Percentiles rank a stretch among this genome's conserved stretches.
Conservation (phyloP, 2,888 invertebrate species). For the Catotricha subobsoleta region DNA sequence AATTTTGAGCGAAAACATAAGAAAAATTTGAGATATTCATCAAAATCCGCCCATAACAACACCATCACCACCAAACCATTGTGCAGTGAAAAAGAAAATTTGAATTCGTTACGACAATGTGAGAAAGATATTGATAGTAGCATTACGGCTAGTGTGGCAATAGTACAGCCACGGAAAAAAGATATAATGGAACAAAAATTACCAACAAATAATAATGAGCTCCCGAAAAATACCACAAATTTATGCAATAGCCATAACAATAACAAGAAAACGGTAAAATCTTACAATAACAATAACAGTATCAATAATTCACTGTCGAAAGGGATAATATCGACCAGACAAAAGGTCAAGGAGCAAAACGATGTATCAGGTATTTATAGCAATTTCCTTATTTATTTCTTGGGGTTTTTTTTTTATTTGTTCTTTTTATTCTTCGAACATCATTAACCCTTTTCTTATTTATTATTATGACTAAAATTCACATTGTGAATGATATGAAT, state of each 20-base stretch:
- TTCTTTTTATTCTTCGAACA: neutral
- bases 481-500: no score
- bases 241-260: neutral
- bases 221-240: slow-evolving; percentile 2
- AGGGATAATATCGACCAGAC: neutral
- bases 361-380: neutral
- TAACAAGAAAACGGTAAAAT: no score
- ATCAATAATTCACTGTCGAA: neutral
- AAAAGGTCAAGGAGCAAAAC: neutral
- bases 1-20: slow-evolving; percentile 11
- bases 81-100: slow-evolving; percentile 8
- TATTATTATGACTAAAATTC: no score
- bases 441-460: neutral
- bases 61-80: neutral
- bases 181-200: slow-evolving; percentile 7
- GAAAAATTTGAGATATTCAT: neutral
- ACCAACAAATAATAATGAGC: slow-evolving; percentile 1
- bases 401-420: no score
- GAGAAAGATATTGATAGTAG: slow-evolving; percentile 11
- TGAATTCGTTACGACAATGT: slow-evolving; percentile 8
- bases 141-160: slow-evolving; percentile 11
- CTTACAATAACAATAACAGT: neutral
- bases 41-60: slow-evolving; percentile 4
- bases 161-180: slow-evolving; percentile 12
- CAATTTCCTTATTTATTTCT: no score